Evolutionary conservation across 64 coral and sea anemone genomes (phyloP).

Genomic region (Anthopleura sola): DNA sequence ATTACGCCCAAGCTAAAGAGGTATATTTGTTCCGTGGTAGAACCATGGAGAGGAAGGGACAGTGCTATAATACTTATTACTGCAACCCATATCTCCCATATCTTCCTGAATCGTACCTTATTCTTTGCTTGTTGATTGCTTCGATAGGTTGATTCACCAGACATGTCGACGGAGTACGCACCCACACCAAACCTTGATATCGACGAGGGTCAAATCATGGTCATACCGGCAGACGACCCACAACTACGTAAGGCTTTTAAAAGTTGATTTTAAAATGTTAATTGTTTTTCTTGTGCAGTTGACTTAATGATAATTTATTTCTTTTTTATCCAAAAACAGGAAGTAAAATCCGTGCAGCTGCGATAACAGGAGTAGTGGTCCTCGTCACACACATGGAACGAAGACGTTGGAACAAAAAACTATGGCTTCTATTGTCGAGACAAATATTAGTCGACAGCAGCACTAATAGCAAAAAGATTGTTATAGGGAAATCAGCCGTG

Average conservation of each 20-base stretch:
- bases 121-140: not conserved
- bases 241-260: slow-evolving; percentile 47
- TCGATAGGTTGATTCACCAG: slow-evolving; percentile 26
- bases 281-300: not conserved
- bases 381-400: slow-evolving; percentile 82
- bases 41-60: no score
- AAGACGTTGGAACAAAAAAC: slow-evolving; percentile 43
- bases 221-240: slow-evolving; percentile 72
- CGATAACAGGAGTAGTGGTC: slow-evolving; percentile 58
- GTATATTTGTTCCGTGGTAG: no score
- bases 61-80: no score
- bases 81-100: no score
- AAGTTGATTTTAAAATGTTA: no score
- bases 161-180: slow-evolving; percentile 1
- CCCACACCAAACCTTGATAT: slow-evolving; percentile 53
- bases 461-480: slow-evolving; percentile 35
- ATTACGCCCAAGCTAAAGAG: no score
- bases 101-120: no score
- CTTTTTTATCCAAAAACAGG: slow-evolving; percentile 12
- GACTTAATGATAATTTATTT: not conserved
- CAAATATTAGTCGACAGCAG: slow-evolving; percentile 64
- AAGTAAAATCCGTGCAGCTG: slow-evolving; percentile 72
- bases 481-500: slow-evolving; percentile 66
- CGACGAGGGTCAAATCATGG: slow-evolving; percentile 47
- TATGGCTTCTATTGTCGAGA: slow-evolving; percentile 69